Base-by-base conservation (phyloP, 2,113 vertebrate genomes). In the Hyperoodon ampullatus region DNA sequence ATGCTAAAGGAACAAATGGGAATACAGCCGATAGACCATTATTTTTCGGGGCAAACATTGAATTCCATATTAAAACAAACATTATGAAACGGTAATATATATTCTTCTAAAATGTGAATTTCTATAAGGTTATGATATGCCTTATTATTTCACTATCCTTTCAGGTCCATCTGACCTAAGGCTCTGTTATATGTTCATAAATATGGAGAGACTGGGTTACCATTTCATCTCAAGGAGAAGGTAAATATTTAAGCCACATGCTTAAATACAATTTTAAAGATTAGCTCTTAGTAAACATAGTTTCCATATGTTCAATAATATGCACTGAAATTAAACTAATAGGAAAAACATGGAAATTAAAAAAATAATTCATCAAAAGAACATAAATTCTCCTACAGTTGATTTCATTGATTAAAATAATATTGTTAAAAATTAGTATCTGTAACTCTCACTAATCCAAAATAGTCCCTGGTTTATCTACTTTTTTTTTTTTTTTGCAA, bases 1-100 rank as follows among this genome's bases (percentile, higher is more conserved):
- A 93, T 81, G 66, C 92, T 90, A 96, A 95, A 58, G 42, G 60
- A 95, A 92, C 86, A 94, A 96, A 94, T 44, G 93, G 90, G 61
- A 88, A 88, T 89, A 74, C 81, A 85, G n/a, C 8, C n/a, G 84
- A 78, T 26, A 87, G 42, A 33, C 26, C 12, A 21, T 33, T 39
- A 87, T 70, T 70, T 80, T 35, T 35, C 92, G 78, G 28, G 81
- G 85, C 12, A 55, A 75, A 58, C 39, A 71, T 0, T 86, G 68
- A 72, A 35, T 88, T 53, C 55, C 53, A 21, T 84, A 66, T 61
- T 70, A 86, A 72, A 84, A n/a, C 50, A 53, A 68, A 78, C 74
- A 66, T 33, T 80, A 30, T 23, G 60, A 88, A 93, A 75, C 44
- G 82, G 35, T 26, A 60, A 16, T n/a, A 68, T 50, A 68, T 60